Conservation (phyloP, 2,797 vertebrate species). For the Anguilla pacifica region DNA sequence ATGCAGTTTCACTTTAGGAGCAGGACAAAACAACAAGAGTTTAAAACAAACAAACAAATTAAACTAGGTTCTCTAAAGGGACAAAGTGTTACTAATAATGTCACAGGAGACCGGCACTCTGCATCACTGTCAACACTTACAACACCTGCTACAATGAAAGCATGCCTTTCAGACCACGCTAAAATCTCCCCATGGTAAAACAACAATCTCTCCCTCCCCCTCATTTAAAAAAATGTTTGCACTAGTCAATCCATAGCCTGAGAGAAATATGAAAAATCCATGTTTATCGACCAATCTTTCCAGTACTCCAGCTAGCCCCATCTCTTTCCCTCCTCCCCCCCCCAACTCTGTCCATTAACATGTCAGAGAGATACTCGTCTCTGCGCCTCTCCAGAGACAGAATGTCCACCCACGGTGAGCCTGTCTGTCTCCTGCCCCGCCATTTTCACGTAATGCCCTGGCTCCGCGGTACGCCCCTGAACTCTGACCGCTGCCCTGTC, state of each 20-base stretch:
- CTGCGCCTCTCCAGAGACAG: neutral
- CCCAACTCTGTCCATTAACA: neutral
- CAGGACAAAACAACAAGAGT: neutral
- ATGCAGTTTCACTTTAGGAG: neutral
- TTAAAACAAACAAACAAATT: neutral
- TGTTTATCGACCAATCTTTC: neutral
- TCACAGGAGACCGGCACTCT: neutral
- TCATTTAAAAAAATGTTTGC: neutral
- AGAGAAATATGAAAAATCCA: constrained; percentile 10
- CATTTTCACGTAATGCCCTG: neutral
- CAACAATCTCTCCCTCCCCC: neutral
- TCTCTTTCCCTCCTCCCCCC: neutral
- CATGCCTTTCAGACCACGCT: neutral
- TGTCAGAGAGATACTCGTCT: neutral
- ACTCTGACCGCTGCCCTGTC: neutral
- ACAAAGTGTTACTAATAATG: neutral
- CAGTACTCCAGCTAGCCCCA: neutral
- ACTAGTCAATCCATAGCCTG: neutral
- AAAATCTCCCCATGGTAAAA: neutral
- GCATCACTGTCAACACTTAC: neutral
- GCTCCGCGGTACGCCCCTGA: neutral
- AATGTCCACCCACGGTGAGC: neutral
- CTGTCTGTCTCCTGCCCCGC: neutral
- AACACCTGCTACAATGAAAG: neutral
- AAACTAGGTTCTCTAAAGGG: neutral